Conservation (phyloP, 2,113 vertebrate genomes). For the Pseudopipra pipra region DNA sequence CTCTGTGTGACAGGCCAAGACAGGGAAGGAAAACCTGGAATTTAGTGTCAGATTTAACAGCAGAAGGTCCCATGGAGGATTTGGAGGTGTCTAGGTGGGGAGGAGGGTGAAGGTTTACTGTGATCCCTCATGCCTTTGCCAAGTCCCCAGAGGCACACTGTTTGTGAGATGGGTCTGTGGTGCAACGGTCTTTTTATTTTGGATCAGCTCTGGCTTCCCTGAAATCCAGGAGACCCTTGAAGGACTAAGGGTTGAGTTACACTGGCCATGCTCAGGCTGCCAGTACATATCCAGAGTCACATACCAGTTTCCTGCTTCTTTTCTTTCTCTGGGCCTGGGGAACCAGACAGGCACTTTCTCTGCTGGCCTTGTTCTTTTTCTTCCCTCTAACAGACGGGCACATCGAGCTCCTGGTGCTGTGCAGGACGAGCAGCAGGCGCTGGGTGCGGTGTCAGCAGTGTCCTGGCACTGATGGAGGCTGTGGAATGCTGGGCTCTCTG, state of each 20-base stretch:
- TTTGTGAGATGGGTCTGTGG: background rate
- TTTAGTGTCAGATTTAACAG: background rate
- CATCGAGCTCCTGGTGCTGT: background rate
- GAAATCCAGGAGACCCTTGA: background rate
- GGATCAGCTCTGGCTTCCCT: background rate
- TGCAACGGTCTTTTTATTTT: background rate
- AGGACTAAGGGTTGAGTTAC: background rate
- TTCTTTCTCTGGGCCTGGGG: background rate
- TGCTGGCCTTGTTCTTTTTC: background rate
- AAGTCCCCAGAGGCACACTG: background rate
- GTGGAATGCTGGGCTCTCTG: rapidly evolving
- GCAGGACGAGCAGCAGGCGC: background rate
- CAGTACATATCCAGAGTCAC: background rate
- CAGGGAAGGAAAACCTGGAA: background rate
- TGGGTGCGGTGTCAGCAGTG: background rate
- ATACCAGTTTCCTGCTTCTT: background rate
- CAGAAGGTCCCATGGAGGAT: background rate
- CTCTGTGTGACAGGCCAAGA: background rate
- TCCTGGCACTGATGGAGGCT: background rate
- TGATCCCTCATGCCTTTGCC: background rate
- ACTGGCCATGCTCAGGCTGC: background rate
- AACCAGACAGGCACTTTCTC: background rate
- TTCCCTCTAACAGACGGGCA: background rate
- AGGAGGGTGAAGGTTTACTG: background rate
- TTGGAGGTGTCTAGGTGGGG: background rate